Conservation (phyloP, 2,888 invertebrate genomes). For the Drosophila merina region DNA sequence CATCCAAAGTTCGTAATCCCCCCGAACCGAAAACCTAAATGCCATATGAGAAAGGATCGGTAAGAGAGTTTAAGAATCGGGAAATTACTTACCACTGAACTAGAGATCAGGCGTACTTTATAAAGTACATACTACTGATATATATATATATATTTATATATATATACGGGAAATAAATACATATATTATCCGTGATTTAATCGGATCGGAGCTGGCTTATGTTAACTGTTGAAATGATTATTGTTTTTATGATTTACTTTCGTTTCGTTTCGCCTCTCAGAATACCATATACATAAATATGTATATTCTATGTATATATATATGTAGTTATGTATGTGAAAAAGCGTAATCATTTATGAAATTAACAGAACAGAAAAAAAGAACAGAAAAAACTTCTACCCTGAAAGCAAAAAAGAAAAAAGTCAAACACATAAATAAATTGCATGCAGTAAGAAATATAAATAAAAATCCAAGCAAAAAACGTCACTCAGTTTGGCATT, state of each 20-base stretch:
- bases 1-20: constrained; percentile 12
- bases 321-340: constrained; percentile 56
- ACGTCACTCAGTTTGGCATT: constrained; percentile 32
- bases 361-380: constrained; percentile 20
- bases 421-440: constrained; percentile 35
- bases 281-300: constrained; percentile 42
- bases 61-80: constrained; percentile 19
- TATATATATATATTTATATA: constrained; percentile 13
- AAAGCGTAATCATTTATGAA: constrained; percentile 61
- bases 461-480: constrained; percentile 36
- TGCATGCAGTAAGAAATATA: constrained; percentile 40
- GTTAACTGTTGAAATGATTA: background rate
- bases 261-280: constrained; percentile 31
- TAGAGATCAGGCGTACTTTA: constrained; percentile 56
- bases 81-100: constrained; percentile 56
- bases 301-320: constrained; percentile 41
- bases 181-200: background rate
- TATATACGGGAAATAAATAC: background rate
- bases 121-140: constrained; percentile 7
- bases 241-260: constrained; percentile 18
- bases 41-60: constrained; percentile 1
- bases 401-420: constrained; percentile 21
- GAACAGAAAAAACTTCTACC: constrained; percentile 19
- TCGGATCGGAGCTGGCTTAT: constrained; percentile 17
- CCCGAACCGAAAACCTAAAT: background rate